Conservation (phyloP, 2,888 invertebrate species). For the Lymantria dispar region DNA sequence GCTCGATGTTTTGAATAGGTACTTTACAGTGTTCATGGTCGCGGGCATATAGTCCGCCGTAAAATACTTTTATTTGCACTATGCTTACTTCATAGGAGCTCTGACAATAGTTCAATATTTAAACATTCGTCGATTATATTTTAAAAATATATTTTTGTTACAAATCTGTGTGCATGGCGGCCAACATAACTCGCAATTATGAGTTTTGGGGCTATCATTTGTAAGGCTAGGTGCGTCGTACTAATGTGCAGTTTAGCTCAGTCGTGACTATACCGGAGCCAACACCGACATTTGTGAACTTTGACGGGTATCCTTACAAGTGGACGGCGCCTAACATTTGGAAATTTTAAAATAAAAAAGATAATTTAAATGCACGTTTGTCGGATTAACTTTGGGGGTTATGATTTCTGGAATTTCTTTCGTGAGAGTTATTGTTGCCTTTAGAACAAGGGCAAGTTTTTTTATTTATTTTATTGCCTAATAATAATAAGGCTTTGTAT, state of each 20-base stretch:
- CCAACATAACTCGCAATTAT: slow-evolving; percentile 50
- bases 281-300: slow-evolving; percentile 53
- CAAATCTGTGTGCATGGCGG: slow-evolving; percentile 38
- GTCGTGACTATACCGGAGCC: slow-evolving; percentile 58
- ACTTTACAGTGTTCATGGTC: too few species aligned
- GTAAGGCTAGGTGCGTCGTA: slow-evolving; percentile 51
- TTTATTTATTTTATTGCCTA: not conserved
- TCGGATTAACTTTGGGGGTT: not conserved
- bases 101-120: too few species aligned
- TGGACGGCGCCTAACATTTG: slow-evolving; percentile 26
- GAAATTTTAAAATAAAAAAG: slow-evolving; percentile 17
- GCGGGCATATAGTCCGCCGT: too few species aligned
- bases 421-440: slow-evolving; percentile 4
- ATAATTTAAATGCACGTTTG: slow-evolving; percentile 23
- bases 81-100: too few species aligned
- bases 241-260: slow-evolving; percentile 47
- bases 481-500: not conserved
- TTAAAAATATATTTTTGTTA: not conserved
- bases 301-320: slow-evolving; percentile 38
- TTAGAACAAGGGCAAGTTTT: not conserved
- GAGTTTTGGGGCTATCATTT: slow-evolving; percentile 63
- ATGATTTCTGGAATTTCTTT: slow-evolving; percentile 1
- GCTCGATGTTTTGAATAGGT: too few species aligned
- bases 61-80: too few species aligned
- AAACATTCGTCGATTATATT: not conserved